These are phyloP conservation scores for Macroteleia sp. DNA, from an alignment of 2,888 invertebrate genomes.

Conservation along the genomic window DNA sequence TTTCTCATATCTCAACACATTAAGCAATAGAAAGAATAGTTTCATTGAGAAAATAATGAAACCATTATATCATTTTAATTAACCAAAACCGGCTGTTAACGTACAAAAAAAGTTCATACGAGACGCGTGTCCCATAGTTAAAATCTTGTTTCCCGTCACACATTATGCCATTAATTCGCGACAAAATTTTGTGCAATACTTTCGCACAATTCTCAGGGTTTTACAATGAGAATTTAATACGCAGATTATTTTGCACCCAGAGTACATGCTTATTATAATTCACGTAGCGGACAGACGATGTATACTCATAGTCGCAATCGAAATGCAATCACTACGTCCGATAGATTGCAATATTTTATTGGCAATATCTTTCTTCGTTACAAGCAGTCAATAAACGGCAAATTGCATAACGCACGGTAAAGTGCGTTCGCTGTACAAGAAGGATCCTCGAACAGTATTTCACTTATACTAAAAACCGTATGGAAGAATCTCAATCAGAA, in stretches of 20 bases:
- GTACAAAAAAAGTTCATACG: slow-evolving; percentile 3
- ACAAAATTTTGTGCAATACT: slow-evolving; percentile 33
- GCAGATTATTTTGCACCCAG: not conserved
- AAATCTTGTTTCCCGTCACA: slow-evolving; percentile 8
- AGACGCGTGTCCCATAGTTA: not conserved
- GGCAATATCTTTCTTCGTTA: slow-evolving; percentile 45
- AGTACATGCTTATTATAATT: slow-evolving; percentile 15
- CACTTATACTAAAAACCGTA: slow-evolving; percentile 31
- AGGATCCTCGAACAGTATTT: slow-evolving; percentile 28
- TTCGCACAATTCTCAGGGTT: slow-evolving; percentile 5
- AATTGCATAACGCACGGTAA: slow-evolving; percentile 24
- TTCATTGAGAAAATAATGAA: slow-evolving; percentile 16
- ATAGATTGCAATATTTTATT: slow-evolving; percentile 50
- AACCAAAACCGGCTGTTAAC: slow-evolving; percentile 10
- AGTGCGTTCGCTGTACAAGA: slow-evolving; percentile 9
- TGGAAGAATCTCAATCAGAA: slow-evolving; percentile 64
- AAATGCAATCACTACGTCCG: slow-evolving; percentile 35
- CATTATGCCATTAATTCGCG: slow-evolving; percentile 10
- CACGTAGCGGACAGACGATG: not conserved
- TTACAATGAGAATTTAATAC: not conserved
- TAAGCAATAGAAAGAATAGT: not conserved
- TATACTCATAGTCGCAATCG: slow-evolving; percentile 23
- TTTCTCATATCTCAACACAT: slow-evolving; percentile 7
- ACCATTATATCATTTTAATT: slow-evolving; percentile 7
- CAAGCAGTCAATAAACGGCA: slow-evolving; percentile 16